These are phyloP conservation scores for Mormyrus hasselquistii DNA, from an alignment of 2,797 vertebrate genomes.

Conservation along the genomic window DNA sequence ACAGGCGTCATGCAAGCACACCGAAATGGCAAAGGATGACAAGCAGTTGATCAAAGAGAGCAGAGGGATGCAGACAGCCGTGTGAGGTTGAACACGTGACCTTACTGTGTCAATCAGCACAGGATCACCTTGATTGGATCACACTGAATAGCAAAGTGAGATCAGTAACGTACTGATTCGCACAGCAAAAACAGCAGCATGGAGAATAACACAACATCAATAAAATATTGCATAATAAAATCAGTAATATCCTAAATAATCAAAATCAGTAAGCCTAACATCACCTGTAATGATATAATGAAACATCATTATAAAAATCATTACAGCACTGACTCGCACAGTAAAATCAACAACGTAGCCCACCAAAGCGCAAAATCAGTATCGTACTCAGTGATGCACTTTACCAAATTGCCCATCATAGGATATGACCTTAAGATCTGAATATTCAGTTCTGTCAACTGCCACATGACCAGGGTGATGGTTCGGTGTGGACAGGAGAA, in stretches of 20 bases:
- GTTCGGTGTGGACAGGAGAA: too few relatives aligned
- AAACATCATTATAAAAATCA: too few relatives aligned
- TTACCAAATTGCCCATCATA: too few relatives aligned
- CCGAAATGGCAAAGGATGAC: background rate
- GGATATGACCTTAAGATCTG: too few relatives aligned
- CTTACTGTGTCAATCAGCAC: background rate
- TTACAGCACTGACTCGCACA: too few relatives aligned
- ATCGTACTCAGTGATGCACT: too few relatives aligned
- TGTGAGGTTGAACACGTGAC: background rate
- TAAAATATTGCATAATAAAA: background rate
- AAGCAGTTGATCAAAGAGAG: background rate
- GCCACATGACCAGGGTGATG: too few relatives aligned
- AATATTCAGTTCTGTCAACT: too few relatives aligned
- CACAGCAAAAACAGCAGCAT: background rate
- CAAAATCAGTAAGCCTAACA: too few relatives aligned
- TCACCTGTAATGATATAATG: too few relatives aligned
- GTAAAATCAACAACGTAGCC: too few relatives aligned
- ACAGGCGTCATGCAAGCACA: background rate
- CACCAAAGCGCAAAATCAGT: too few relatives aligned
- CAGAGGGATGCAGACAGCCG: background rate
- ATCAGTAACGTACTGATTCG: background rate
- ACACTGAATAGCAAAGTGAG: background rate
- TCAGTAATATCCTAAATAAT: background rate
- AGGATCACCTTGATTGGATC: background rate
- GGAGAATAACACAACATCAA: background rate